Evolutionary conservation across 37 sponge, comb jelly and placozoan species (phyloP).

Genomic region (Halichondria panicea): DNA sequence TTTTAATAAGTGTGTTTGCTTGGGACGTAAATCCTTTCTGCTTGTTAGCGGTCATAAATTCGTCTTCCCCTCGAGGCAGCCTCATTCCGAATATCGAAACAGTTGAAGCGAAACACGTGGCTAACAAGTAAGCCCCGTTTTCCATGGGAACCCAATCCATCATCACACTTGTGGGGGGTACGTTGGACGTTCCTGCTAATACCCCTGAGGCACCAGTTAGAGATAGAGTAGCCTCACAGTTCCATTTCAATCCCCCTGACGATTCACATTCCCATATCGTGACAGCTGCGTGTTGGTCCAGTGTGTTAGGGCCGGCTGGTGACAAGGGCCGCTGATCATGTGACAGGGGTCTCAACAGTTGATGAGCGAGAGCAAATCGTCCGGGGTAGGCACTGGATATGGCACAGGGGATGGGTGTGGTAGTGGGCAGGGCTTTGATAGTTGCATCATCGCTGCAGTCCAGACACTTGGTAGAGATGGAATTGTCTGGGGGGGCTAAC

Average conservation of each 20-base stretch:
- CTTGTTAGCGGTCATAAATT: not conserved
- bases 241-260: constrained; percentile 76
- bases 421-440: constrained; percentile 19
- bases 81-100: constrained; percentile 66
- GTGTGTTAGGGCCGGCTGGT: constrained; percentile 14
- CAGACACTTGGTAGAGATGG: not conserved
- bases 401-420: constrained; percentile 37
- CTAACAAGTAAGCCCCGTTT: constrained; percentile 68
- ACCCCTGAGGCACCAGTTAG: constrained; percentile 44
- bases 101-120: constrained; percentile 57
- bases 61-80: constrained; percentile 22
- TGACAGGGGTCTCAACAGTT: constrained; percentile 34
- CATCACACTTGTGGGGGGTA: not conserved
- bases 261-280: constrained; percentile 88
- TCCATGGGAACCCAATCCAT: constrained; percentile 82
- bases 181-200: not conserved
- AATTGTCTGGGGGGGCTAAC: not conserved
- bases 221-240: constrained; percentile 57
- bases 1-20: not conserved
- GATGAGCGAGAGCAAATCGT: constrained; percentile 69
- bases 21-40: not conserved
- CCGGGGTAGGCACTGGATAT: constrained; percentile 58
- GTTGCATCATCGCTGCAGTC: constrained; percentile 20
- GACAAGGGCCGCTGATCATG: not conserved
- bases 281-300: constrained; percentile 49